phyloP scores from a whole-genome alignment of 2,888 invertebrate genomes.

The Sarcophaga caerulescens region DNA sequence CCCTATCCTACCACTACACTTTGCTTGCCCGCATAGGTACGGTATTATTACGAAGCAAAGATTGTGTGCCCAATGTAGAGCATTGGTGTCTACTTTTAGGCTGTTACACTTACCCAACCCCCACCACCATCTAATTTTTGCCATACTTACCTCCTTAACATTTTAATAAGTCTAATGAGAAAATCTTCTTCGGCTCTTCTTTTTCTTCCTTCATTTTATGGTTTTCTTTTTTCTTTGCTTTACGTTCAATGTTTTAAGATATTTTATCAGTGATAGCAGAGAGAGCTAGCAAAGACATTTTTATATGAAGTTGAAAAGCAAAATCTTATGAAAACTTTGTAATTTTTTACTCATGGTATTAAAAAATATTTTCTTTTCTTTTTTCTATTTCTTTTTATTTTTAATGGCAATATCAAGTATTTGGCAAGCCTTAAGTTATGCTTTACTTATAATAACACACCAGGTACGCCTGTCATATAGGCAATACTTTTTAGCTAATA shows the following conservation, averaged over 20 bases:
- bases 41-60: slow-evolving; percentile 11
- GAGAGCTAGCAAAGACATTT: slow-evolving; percentile 46
- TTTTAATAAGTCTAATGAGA: slow-evolving; percentile 75
- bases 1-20: too few species aligned
- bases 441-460: too few species aligned
- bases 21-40: too few species aligned
- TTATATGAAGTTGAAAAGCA: neutral
- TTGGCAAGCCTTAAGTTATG: slow-evolving; percentile 47
- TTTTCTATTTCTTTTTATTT: slow-evolving; percentile 20
- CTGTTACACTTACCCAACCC: slow-evolving; percentile 35
- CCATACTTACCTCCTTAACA: slow-evolving; percentile 51
- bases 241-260: slow-evolving; percentile 58
- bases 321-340: slow-evolving; percentile 41
- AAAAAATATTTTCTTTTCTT: neutral
- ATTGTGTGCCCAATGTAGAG: slow-evolving; percentile 53
- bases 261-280: slow-evolving; percentile 58
- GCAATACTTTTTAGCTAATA: neutral
- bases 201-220: slow-evolving; percentile 13
- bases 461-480: slow-evolving; percentile 9
- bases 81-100: slow-evolving; percentile 69
- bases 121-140: neutral
- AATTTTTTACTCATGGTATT: slow-evolving; percentile 8
- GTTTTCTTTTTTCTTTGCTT: slow-evolving; percentile 10
- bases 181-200: slow-evolving; percentile 71
- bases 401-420: slow-evolving; percentile 33